These are phyloP conservation scores for Callorhinus ursinus DNA, from an alignment of 2,113 vertebrate genomes.

Conservation along the genomic window DNA sequence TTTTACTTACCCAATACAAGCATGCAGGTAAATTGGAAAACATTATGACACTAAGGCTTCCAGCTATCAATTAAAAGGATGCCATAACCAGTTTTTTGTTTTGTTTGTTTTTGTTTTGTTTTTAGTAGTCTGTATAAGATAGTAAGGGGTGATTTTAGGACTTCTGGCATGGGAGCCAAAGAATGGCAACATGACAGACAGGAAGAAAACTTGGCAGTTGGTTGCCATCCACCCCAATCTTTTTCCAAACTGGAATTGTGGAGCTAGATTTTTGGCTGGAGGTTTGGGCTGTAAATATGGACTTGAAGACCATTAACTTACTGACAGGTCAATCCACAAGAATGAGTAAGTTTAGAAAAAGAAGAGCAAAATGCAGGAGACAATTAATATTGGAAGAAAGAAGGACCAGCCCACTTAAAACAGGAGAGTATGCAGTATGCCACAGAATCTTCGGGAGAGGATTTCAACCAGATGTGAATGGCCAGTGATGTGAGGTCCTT, in stretches of 20 bases:
- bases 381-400: neutral
- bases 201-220: neutral
- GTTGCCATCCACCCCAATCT: neutral
- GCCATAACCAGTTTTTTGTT: neutral
- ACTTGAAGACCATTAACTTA: neutral
- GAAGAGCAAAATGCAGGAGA: neutral
- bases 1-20: conserved; percentile 58
- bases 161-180: neutral
- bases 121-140: conserved; percentile 9
- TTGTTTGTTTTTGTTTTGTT: too few species aligned
- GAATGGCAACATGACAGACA: neutral
- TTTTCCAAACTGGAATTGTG: neutral
- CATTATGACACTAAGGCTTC: conserved; percentile 41
- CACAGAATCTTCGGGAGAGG: neutral
- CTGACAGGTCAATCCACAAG: neutral
- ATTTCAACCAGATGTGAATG: neutral
- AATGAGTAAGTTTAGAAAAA: neutral
- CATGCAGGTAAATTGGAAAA: conserved; percentile 52
- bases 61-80: conserved; percentile 12
- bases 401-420: neutral
- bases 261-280: neutral
- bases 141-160: neutral
- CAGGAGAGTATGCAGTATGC: neutral
- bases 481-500: neutral
- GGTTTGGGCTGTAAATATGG: neutral